Conservation (phyloP, 2,888 invertebrate species). For the Macaria notata region DNA sequence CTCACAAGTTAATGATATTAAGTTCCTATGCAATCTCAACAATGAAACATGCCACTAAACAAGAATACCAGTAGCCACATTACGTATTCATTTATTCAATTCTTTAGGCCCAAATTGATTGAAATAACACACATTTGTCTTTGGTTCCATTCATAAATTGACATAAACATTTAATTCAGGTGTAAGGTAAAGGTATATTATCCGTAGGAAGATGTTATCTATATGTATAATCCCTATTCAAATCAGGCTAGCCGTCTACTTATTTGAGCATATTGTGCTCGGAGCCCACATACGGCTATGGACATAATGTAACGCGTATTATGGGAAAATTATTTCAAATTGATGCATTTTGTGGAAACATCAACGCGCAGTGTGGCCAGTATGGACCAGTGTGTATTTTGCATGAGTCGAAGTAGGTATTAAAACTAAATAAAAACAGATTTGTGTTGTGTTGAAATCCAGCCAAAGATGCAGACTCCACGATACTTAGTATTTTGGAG, state of each 20-base stretch:
- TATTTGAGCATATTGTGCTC: constrained; percentile 31
- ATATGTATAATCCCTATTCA: constrained; percentile 20
- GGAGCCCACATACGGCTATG: constrained; percentile 34
- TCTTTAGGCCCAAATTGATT: constrained; percentile 5
- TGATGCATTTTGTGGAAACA: constrained; percentile 39
- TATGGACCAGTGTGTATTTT: constrained; percentile 6
- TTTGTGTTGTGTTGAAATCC: no score
- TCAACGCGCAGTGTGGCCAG: constrained; percentile 22
- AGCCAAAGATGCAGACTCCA: no score
- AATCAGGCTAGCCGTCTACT: constrained; percentile 22
- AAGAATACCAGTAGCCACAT: constrained; percentile 9
- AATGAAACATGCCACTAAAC: no score
- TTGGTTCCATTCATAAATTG: constrained; percentile 24
- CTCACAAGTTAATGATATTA: no score
- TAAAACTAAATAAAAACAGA: no score
- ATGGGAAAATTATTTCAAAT: constrained; percentile 66
- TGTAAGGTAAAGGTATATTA: constrained; percentile 6
- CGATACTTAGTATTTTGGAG: no score
- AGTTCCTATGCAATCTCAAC: no score
- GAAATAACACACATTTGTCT: constrained; percentile 16
- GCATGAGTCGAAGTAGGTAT: no score
- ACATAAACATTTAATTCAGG: constrained; percentile 20
- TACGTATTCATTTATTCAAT: constrained; percentile 10
- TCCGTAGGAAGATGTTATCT: constrained; percentile 19
- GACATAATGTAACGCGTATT: constrained; percentile 44